Conservation (phyloP, 2,797 vertebrate species). For the Rousettus madagascariensis region DNA sequence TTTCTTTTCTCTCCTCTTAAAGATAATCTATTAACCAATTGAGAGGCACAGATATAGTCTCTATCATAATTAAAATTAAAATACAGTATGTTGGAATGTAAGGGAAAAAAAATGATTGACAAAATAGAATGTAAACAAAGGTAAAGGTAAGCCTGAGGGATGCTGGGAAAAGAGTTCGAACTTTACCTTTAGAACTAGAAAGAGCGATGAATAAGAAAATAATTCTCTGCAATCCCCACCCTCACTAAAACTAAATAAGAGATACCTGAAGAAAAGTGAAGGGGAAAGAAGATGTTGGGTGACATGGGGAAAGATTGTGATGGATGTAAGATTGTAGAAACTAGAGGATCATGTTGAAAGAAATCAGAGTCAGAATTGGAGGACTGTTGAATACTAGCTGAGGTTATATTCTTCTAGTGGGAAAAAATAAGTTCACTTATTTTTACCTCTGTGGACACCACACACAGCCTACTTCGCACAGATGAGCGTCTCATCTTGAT, state of each 20-base stretch:
- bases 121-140: background rate
- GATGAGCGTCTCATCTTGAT: background rate
- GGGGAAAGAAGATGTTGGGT: background rate
- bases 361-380: background rate
- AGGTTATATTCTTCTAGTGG: too few species aligned
- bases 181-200: background rate
- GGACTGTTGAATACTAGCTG: background rate
- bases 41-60: background rate
- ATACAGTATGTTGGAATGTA: background rate
- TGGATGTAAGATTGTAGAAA: background rate
- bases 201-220: background rate
- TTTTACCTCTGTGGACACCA: background rate
- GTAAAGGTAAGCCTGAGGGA: background rate
- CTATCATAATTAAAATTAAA: background rate
- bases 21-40: background rate
- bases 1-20: background rate
- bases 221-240: background rate
- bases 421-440: background rate
- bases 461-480: background rate
- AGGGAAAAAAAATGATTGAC: background rate
- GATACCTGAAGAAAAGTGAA: background rate
- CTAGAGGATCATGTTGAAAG: background rate
- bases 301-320: background rate
- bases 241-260: background rate
- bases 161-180: background rate